These are phyloP conservation scores for Automeris io DNA, from an alignment of 2,888 invertebrate species.

Conservation along the genomic window DNA sequence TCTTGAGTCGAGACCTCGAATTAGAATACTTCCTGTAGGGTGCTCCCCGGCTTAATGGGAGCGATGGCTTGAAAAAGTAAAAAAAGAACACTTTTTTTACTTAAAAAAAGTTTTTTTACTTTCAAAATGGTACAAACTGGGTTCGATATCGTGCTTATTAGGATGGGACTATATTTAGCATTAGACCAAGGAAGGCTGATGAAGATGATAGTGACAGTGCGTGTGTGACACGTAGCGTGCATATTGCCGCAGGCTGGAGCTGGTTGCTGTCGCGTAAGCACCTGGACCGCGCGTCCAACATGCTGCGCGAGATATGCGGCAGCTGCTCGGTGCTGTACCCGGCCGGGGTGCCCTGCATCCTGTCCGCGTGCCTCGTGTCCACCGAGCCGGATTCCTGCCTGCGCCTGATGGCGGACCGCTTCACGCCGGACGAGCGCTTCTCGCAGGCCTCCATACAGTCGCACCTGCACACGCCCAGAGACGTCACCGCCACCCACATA, in stretches of 20 bases:
- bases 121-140: no score
- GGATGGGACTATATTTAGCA: no score
- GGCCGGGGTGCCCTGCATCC: constrained; percentile 90
- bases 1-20: no score
- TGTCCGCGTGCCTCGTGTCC: constrained; percentile 98
- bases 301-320: constrained; percentile 92
- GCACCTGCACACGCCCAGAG: constrained; percentile 95
- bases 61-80: no score
- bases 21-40: no score
- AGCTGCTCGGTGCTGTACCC: constrained; percentile 91
- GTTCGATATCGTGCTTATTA: no score
- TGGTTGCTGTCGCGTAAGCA: constrained; percentile 95
- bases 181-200: neutral
- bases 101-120: no score
- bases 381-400: constrained; percentile 93
- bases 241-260: constrained; percentile 90
- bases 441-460: constrained; percentile 92
- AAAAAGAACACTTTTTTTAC: no score
- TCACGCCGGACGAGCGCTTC: constrained; percentile 96
- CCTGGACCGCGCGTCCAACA: constrained; percentile 89
- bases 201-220: neutral
- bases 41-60: no score
- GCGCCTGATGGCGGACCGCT: constrained; percentile 94
- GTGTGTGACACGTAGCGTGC: no score
- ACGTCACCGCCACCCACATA: constrained; percentile 98